Evolutionary conservation across 2,888 invertebrate species (phyloP), one percentile per base, ranked within the genome.

Genomic region (Parascotia fuliginaria): DNA sequence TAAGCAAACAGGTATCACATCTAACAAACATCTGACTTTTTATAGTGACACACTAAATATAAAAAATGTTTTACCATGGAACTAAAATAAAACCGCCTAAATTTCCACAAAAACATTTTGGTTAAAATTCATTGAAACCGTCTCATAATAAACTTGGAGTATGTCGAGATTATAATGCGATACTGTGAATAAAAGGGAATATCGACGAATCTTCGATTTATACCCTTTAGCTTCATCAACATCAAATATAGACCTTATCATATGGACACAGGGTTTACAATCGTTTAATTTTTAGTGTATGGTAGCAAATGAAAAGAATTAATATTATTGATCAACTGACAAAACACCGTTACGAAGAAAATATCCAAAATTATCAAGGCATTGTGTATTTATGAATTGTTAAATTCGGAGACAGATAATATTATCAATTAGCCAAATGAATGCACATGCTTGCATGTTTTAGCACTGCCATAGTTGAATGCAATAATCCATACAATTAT

Each of bases 281-380:
- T 19, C 13, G 24, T 48, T 38, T 19, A 33, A 36, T 38, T 36
- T 44, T 48, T 42, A 13, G 5, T 9, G 9, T 13, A 9, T 19
- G 12, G 9, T n/a, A 11, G 42, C 56, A 54, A 45, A 54, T 66
- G 64, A 65, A 60, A 65, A 19, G 48, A 65, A 73, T 72, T 77
- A 79, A 80, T 77, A 79, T 78, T 80, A 77, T 73, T 77, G 70
- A 77, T 74, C 78, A 74, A 46, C 43, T 60, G 75, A 70, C 72
- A 73, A 41, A 50, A 47, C 9, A 31, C 73, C 76, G 74, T 76
- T 75, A 75, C 47, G 47, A 60, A 62, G 63, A 71, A 70, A 69
- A 70, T 65, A 45, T 55, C 55, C 50, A 42, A 60, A 57, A 61
- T 58, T 70, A 63, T 62, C 52, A 62, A 50, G 62, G 44, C 60